Evolutionary conservation across 2,888 invertebrate genomes (phyloP).

Genomic region (Blera fallax): DNA sequence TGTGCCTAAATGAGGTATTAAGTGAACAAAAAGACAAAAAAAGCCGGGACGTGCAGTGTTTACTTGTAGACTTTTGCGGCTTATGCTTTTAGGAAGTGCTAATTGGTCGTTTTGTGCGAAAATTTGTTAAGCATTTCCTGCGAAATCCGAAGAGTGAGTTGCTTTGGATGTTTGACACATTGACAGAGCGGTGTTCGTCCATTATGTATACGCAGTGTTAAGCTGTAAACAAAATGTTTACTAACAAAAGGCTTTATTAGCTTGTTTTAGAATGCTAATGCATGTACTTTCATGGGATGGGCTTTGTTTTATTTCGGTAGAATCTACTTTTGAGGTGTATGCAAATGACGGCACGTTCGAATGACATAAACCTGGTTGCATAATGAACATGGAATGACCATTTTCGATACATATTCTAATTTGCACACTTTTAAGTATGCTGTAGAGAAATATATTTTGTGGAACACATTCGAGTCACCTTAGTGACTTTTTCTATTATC

Average conservation of each 20-base stretch:
- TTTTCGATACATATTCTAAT: neutral
- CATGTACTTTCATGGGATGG: neutral
- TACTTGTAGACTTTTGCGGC: neutral
- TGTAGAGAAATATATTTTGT: neutral
- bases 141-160: neutral
- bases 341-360: neutral
- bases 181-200: neutral
- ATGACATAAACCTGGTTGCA: neutral
- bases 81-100: neutral
- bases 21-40: conserved; percentile 5
- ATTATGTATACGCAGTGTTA: too few relatives aligned
- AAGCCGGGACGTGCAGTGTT: neutral
- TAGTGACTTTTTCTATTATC: too few relatives aligned
- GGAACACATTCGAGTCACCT: too few relatives aligned
- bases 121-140: neutral
- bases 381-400: neutral
- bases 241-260: neutral
- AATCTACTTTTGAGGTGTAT: neutral
- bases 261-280: neutral
- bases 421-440: neutral
- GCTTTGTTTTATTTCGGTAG: neutral
- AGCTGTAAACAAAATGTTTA: neutral
- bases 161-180: neutral
- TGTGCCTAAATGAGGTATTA: conserved; percentile 7
- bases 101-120: conserved; percentile 7